A percentile compares a stretch with the other conserved stretches of the same genome.
phyloP scores from a whole-genome alignment of 2,797 vertebrate species.

The Emydoidea blandingii region DNA sequence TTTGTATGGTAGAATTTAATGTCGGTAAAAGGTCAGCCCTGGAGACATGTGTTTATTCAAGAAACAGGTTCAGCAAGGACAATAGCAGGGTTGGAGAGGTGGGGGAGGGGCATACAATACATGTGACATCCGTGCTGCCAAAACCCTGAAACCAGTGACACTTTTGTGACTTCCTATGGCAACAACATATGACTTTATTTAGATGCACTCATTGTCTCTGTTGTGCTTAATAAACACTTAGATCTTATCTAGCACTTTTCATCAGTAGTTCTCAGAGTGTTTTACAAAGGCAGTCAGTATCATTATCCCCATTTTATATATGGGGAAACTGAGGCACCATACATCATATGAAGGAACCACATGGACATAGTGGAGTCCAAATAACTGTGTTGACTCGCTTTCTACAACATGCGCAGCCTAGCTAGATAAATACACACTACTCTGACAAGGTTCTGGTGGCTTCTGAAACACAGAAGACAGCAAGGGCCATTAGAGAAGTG shows the following conservation, averaged over 20 bases:
- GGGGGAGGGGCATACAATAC: neutral
- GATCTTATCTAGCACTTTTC: neutral
- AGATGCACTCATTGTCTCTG: neutral
- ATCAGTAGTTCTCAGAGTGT: neutral
- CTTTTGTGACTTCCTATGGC: neutral
- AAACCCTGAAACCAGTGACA: neutral
- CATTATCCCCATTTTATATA: neutral
- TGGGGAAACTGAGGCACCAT: neutral
- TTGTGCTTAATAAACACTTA: neutral
- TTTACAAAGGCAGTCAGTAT: neutral
- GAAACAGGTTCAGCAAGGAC: neutral
- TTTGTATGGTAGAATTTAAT: neutral
- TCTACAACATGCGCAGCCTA: neutral
- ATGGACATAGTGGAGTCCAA: neutral
- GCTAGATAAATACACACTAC: neutral
- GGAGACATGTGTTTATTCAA: neutral
- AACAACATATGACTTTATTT: neutral
- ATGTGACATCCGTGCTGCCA: neutral
- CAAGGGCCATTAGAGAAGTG: neutral
- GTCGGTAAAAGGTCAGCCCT: neutral
- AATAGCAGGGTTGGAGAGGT: neutral
- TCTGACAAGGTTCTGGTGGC: neutral
- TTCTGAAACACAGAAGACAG: neutral
- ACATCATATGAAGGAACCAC: neutral
- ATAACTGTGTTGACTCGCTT: neutral